Percentiles rank a stretch among this genome's conserved stretches.
Conservation (phyloP, 1,140 invertebrate genomes). For the Sweltsa coloradensis region DNA sequence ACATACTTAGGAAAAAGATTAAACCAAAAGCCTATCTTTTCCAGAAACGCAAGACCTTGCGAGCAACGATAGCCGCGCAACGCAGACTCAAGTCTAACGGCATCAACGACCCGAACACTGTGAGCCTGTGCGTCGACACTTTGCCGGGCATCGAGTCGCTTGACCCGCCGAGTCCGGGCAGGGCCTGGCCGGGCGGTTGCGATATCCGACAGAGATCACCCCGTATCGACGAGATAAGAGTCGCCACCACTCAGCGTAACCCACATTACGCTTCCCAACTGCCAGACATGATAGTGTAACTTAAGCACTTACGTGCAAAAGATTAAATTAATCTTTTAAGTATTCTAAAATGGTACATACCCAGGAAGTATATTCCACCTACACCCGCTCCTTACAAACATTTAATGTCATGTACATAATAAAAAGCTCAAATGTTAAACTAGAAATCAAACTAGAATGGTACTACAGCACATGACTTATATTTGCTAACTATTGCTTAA, state of each 20-base stretch:
- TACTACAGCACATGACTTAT: too few relatives aligned
- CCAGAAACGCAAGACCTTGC: conserved; percentile 71
- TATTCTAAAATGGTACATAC: too few relatives aligned
- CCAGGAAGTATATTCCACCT: too few relatives aligned
- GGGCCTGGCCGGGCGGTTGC: conserved; percentile 12
- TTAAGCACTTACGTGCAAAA: too few relatives aligned
- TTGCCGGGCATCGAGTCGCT: conserved; percentile 11
- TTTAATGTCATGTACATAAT: too few relatives aligned
- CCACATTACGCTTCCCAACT: conserved; percentile 5
- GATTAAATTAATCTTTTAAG: too few relatives aligned
- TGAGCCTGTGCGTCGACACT: conserved; percentile 58
- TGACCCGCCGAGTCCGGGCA: conserved; percentile 7
- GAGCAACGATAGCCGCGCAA: conserved; percentile 58
- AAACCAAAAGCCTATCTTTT: too few relatives aligned
- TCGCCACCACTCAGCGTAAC: conserved; percentile 9
- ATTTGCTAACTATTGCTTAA: too few relatives aligned
- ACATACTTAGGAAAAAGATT: too few relatives aligned
- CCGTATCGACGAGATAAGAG: conserved; percentile 8
- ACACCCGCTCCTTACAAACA: too few relatives aligned
- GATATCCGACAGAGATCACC: conserved; percentile 8
- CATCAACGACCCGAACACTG: conserved; percentile 59
- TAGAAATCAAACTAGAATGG: too few relatives aligned
- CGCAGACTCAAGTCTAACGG: conserved; percentile 70
- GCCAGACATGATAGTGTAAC: conserved; percentile 12
- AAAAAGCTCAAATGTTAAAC: too few relatives aligned